Conservation (phyloP, 2,797 vertebrate genomes). For the Meda fulgida region DNA sequence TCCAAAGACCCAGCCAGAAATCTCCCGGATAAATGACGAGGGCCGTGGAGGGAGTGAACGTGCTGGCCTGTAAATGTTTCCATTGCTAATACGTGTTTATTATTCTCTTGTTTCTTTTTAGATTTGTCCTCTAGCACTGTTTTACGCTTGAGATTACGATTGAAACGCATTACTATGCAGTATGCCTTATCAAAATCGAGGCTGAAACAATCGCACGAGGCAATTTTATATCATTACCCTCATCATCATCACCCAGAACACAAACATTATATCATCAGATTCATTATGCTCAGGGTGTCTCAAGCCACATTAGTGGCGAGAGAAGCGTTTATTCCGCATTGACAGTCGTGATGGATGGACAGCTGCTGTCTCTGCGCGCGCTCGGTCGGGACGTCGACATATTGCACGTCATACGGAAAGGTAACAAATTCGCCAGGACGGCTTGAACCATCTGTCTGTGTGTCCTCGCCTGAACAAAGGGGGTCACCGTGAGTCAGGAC, state of each 20-base stretch:
- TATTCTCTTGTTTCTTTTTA: constrained; percentile 32
- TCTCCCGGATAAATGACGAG: constrained; percentile 68
- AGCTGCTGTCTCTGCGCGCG: constrained; percentile 85
- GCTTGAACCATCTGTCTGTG: constrained; percentile 89
- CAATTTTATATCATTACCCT: constrained; percentile 14
- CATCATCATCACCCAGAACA: constrained; percentile 21
- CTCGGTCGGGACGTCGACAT: constrained; percentile 86
- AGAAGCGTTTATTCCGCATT: constrained; percentile 61
- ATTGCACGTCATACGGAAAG: constrained; percentile 88
- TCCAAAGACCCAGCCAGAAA: constrained; percentile 63
- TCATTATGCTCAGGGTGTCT: constrained; percentile 45
- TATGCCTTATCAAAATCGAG: not conserved
- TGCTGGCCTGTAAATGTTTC: constrained; percentile 37
- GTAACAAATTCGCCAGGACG: constrained; percentile 88
- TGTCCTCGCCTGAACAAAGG: constrained; percentile 76
- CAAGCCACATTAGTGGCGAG: constrained; percentile 39
- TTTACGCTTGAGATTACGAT: not conserved
- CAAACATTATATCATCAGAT: constrained; percentile 28
- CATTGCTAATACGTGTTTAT: constrained; percentile 43
- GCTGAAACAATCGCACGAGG: constrained; percentile 23
- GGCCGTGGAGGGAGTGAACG: not conserved
- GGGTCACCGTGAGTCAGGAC: constrained; percentile 70
- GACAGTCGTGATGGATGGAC: constrained; percentile 78
- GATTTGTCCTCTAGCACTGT: constrained; percentile 4
- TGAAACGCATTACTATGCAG: not conserved